A percentile compares a stretch with the other conserved stretches of the same genome.
Conservation (phyloP, 37 sponge, comb jelly and placozoan species). For the Tethya wilhelma region DNA sequence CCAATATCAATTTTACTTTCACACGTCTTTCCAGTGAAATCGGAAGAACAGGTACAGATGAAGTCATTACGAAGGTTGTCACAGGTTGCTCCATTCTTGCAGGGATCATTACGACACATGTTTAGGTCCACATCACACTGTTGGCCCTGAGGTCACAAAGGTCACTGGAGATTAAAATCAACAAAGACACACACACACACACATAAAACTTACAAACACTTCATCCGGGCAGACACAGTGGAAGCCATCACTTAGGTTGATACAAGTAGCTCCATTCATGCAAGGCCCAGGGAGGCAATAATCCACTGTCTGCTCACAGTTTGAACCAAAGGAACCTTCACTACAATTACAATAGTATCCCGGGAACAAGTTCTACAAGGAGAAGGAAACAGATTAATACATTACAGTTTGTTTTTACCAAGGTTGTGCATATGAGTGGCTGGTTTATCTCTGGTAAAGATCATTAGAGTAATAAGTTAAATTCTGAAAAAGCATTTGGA, state of each 20-base stretch:
- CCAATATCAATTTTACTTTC: too few relatives aligned
- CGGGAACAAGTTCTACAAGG: not conserved
- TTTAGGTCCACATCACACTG: constrained; percentile 41
- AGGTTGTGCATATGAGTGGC: not conserved
- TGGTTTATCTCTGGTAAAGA: not conserved
- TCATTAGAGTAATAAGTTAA: too few relatives aligned
- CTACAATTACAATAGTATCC: not conserved
- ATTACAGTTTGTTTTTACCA: not conserved
- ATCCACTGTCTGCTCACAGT: not conserved
- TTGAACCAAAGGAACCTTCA: not conserved
- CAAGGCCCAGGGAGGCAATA: constrained; percentile 8
- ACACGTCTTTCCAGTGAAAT: constrained; percentile 43
- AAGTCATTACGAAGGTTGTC: constrained; percentile 14
- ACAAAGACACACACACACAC: not conserved
- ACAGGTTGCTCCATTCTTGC: constrained; percentile 41
- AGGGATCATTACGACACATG: constrained; percentile 35
- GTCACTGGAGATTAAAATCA: not conserved
- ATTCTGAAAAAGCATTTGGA: too few relatives aligned
- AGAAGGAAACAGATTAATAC: not conserved
- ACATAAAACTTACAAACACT: not conserved
- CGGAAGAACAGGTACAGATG: constrained; percentile 41
- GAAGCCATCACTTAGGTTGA: not conserved
- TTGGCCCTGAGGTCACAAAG: not conserved
- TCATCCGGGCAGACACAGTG: not conserved
- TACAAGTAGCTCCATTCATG: constrained; percentile 7